These are phyloP conservation scores for Deilephila elpenor DNA, from an alignment of 2,888 invertebrate species.

Conservation along the genomic window DNA sequence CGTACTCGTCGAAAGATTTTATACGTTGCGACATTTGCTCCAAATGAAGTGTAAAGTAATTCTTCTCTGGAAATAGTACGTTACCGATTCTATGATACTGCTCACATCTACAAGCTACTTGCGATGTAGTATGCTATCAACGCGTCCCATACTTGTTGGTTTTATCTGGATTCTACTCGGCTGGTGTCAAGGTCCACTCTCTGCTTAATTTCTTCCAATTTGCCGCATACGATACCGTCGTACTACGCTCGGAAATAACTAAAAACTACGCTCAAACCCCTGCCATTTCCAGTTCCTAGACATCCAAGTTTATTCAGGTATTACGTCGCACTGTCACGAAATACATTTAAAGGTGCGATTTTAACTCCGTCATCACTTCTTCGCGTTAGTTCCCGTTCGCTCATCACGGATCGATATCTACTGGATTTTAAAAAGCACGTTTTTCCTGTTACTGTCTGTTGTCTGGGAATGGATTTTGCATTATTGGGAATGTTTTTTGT, in stretches of 20 bases:
- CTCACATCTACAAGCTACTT: too few species aligned
- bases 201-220: too few species aligned
- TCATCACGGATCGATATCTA: not conserved
- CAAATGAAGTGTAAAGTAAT: too few species aligned
- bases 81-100: too few species aligned
- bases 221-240: too few species aligned
- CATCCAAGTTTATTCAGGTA: conserved; percentile 40
- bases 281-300: not conserved
- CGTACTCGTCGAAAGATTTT: too few species aligned
- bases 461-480: not conserved
- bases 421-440: conserved; percentile 3
- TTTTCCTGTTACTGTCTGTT: not conserved
- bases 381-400: not conserved
- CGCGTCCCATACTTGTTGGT: too few species aligned
- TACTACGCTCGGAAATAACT: not conserved
- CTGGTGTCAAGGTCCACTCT: too few species aligned
- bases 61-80: too few species aligned
- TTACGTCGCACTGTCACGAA: conserved; percentile 60
- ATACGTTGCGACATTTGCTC: too few species aligned
- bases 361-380: conserved; percentile 48
- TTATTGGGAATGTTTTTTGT: not conserved
- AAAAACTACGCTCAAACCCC: not conserved
- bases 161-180: too few species aligned
- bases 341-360: conserved; percentile 67
- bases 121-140: too few species aligned